Evolutionary conservation across 2,888 invertebrate species (phyloP).

Genomic region (Conops quadrifasciatus): DNA sequence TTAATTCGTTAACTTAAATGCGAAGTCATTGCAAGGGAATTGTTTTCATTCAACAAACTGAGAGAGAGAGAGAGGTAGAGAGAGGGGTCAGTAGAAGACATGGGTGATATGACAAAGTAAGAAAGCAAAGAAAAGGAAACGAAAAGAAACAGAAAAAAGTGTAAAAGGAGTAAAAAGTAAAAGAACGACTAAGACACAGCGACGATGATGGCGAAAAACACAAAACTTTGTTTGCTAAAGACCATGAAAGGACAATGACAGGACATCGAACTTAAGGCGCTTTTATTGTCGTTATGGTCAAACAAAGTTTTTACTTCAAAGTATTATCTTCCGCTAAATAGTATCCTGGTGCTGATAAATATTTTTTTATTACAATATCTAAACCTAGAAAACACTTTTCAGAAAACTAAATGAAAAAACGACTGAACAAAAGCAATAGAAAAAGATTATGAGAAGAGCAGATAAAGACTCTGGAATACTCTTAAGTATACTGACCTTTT

Average conservation of each 20-base stretch:
- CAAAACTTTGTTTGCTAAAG: slow-evolving; percentile 20
- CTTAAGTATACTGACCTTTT: too few species aligned
- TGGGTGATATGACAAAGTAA: too few species aligned
- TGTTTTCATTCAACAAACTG: slow-evolving; percentile 15
- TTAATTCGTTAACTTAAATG: slow-evolving; percentile 42
- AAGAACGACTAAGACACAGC: slow-evolving; percentile 1
- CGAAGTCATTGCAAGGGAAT: slow-evolving; percentile 30
- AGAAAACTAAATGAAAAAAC: too few species aligned
- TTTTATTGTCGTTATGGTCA: neutral
- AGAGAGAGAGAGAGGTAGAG: neutral
- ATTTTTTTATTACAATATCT: too few species aligned
- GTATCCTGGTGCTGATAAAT: too few species aligned
- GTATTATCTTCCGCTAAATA: neutral
- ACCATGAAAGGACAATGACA: slow-evolving; percentile 21
- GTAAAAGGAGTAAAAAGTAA: neutral
- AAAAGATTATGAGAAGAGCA: too few species aligned
- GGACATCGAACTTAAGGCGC: slow-evolving; percentile 23
- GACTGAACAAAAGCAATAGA: too few species aligned
- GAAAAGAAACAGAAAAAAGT: neutral
- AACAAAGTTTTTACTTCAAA: slow-evolving; percentile 21
- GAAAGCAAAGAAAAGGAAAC: neutral
- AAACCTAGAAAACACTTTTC: too few species aligned
- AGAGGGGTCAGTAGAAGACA: neutral
- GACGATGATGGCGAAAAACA: slow-evolving; percentile 21
- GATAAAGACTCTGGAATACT: too few species aligned